Percentiles rank a stretch among this genome's conserved stretches.
These are phyloP conservation scores for Pseudonaja textilis DNA, from an alignment of 2,113 vertebrate species.

Conservation along the genomic window DNA sequence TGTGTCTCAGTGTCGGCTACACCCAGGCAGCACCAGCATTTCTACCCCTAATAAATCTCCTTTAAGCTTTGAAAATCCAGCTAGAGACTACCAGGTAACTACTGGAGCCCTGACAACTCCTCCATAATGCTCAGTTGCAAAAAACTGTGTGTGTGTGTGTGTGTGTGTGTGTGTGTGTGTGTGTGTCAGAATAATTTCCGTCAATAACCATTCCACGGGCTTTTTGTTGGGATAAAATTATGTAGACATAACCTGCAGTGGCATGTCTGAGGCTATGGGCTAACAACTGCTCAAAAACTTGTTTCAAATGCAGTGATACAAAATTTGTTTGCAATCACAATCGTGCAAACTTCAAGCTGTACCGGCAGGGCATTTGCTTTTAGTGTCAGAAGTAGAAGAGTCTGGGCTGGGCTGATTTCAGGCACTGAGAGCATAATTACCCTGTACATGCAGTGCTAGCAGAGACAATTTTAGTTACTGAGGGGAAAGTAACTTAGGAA, in stretches of 20 bases:
- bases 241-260: background rate
- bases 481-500: background rate
- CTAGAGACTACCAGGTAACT: no score
- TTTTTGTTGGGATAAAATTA: background rate
- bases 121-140: background rate
- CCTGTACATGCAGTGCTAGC: background rate
- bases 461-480: background rate
- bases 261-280: background rate
- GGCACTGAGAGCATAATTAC: background rate
- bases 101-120: no score
- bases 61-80: no score
- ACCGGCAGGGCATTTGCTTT: background rate
- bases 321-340: background rate
- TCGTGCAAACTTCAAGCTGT: background rate
- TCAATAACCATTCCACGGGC: background rate
- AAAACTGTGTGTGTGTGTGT: no score
- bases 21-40: no score
- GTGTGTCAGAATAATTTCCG: background rate
- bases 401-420: background rate
- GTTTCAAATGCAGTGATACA: background rate
- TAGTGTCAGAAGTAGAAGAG: background rate
- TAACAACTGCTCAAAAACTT: background rate
- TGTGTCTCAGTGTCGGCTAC: no score
- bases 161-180: background rate
- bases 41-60: no score